Evolutionary conservation across 2,113 vertebrate genomes (phyloP).

Genomic region (Arizona elegans): DNA sequence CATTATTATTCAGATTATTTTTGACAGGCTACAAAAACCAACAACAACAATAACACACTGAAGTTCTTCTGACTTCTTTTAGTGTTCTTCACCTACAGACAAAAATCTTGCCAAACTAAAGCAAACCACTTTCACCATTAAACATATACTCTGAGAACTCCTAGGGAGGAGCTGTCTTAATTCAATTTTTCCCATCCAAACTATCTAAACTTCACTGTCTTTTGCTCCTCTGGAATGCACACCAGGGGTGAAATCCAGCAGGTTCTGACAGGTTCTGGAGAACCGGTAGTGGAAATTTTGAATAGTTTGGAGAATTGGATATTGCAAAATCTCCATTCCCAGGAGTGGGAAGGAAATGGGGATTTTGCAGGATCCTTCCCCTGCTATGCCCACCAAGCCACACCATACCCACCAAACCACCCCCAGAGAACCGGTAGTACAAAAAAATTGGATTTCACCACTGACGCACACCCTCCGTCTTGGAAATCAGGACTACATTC

Average conservation of each 20-base stretch:
- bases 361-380: no score
- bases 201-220: background rate
- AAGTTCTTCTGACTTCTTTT: background rate
- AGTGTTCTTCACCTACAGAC: background rate
- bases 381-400: no score
- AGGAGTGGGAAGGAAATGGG: no score
- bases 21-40: background rate
- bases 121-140: background rate
- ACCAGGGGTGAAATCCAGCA: no score
- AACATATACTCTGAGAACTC: background rate
- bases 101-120: background rate
- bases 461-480: background rate
- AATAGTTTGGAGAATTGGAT: no score
- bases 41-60: background rate
- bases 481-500: background rate
- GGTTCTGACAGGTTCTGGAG: no score
- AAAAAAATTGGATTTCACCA: no score
- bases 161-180: background rate
- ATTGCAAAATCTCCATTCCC: no score
- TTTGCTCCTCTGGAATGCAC: background rate
- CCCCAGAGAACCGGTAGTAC: no score
- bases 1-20: background rate
- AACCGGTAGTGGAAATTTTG: no score
- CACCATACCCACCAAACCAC: no score
- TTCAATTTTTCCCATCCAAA: background rate